Conservation (phyloP, 2,888 invertebrate species). For the Lypha dubia region DNA sequence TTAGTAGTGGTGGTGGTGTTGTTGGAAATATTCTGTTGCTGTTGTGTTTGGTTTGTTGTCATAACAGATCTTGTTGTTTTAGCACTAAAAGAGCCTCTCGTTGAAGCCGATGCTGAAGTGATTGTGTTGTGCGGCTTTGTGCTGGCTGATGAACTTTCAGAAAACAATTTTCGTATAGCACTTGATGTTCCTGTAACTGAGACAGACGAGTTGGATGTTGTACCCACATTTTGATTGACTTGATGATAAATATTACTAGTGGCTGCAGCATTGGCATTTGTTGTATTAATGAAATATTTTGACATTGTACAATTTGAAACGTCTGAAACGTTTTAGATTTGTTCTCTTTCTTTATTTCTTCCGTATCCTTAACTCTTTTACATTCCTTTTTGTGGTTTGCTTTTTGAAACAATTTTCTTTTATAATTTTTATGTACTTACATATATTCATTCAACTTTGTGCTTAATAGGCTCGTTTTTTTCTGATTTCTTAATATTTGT, state of each 20-base stretch:
- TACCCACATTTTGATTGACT: conserved; percentile 71
- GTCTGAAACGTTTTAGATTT: conserved; percentile 52
- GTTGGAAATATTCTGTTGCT: conserved; percentile 45
- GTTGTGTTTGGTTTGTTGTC: conserved; percentile 60
- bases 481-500: conserved; percentile 46
- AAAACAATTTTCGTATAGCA: conserved; percentile 79
- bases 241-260: conserved; percentile 70
- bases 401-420: conserved; percentile 13
- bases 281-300: conserved; percentile 78
- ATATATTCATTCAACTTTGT: conserved; percentile 54
- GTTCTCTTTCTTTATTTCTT: conserved; percentile 29
- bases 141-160: conserved; percentile 72
- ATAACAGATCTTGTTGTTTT: conserved; percentile 65
- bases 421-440: not conserved
- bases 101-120: conserved; percentile 57
- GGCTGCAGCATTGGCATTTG: conserved; percentile 75
- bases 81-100: conserved; percentile 49
- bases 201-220: conserved; percentile 47
- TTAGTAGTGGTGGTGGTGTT: conserved; percentile 47
- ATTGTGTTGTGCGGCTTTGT: conserved; percentile 49
- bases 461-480: conserved; percentile 60
- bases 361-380: conserved; percentile 13
- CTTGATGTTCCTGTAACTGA: conserved; percentile 69
- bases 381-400: not conserved
- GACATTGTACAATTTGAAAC: conserved; percentile 76